Evolutionary conservation across 2,797 vertebrate genomes (phyloP), one percentile per base, ranked within the genome.

Genomic region (Leucoraja ocellata): DNA sequence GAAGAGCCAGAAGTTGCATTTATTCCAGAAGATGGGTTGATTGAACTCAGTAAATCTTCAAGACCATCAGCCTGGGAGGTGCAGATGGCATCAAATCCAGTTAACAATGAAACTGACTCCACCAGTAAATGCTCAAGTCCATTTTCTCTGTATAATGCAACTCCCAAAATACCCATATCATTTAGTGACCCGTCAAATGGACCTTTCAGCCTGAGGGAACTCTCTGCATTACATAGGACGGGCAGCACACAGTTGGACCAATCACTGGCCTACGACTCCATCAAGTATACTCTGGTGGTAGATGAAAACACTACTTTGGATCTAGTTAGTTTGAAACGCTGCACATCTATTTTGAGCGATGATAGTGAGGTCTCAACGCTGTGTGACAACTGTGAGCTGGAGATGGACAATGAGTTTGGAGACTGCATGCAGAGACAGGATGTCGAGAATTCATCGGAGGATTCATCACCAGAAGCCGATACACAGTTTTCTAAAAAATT

Each of bases 401-500:
- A 97, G 54, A 96, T 96, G 18, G 94, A 94, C 0, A 96, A 95
- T 0, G 95, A 97, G 94, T 96, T 97, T 0, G 94, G 96, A 8
- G 96, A 96, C 0, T 94, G 95, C 94, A 95, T 96, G 61, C 95
- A 93, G 93, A 96, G 95, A 21, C 95, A 97, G 7, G 96, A 97
- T 0, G 91, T 96, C 54, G 95, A 96, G 94, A 97, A 97, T 95
- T 98, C 97, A 93, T 97, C 97, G 0, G 98, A 98, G 95, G 98
- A 98, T 94, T 99, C 98, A 0, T 98, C 98, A 0, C 98, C 98
- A 0, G 99, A 99, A 94, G 98, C 98, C 0, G 98, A 99, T 95
- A 96, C 99, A 93, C 98, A 98, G 13, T 99, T 99, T 96, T 99
- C 99, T 94, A 99, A 98, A 96, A 99, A 99, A 95, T 99, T 99